Evolutionary conservation across 2,888 invertebrate genomes (phyloP).

Genomic region (Dryobotodes eremita): DNA sequence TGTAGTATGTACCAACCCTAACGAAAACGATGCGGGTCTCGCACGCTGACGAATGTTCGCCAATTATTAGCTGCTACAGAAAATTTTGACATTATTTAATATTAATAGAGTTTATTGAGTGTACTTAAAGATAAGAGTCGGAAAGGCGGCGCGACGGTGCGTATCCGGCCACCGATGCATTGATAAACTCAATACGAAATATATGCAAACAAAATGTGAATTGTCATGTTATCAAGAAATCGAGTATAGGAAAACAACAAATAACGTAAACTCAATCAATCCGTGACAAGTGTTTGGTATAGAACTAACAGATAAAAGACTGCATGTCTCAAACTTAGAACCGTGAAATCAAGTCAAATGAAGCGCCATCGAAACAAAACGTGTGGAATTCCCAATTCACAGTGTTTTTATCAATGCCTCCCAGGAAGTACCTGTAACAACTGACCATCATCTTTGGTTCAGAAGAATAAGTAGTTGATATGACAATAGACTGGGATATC

Average conservation of each 20-base stretch:
- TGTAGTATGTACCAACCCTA: constrained; percentile 71
- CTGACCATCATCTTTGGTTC: constrained; percentile 68
- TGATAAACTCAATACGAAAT: constrained; percentile 80
- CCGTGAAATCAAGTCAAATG: constrained; percentile 59
- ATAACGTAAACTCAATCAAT: constrained; percentile 36
- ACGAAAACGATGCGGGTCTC: constrained; percentile 80
- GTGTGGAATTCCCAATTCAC: constrained; percentile 58
- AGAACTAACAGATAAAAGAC: constrained; percentile 40
- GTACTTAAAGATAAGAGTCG: constrained; percentile 80
- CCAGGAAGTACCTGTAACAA: constrained; percentile 75
- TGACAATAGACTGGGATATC: constrained; percentile 79
- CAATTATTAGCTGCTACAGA: constrained; percentile 56
- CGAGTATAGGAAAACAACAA: constrained; percentile 58
- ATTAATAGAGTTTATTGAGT: constrained; percentile 75
- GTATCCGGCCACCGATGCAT: constrained; percentile 82
- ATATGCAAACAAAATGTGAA: constrained; percentile 76
- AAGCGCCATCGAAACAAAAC: constrained; percentile 66
- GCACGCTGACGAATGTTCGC: constrained; percentile 62
- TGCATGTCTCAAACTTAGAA: constrained; percentile 46
- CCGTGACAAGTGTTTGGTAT: constrained; percentile 32
- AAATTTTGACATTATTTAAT: constrained; percentile 53
- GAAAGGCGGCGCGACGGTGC: constrained; percentile 80
- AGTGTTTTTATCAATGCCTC: constrained; percentile 69
- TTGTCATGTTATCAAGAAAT: constrained; percentile 64
- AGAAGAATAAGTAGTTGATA: constrained; percentile 73